Evolutionary conservation across 2,888 invertebrate genomes (phyloP), one percentile per base, ranked within the genome.

Genomic region (Ochlodes sylvanus): DNA sequence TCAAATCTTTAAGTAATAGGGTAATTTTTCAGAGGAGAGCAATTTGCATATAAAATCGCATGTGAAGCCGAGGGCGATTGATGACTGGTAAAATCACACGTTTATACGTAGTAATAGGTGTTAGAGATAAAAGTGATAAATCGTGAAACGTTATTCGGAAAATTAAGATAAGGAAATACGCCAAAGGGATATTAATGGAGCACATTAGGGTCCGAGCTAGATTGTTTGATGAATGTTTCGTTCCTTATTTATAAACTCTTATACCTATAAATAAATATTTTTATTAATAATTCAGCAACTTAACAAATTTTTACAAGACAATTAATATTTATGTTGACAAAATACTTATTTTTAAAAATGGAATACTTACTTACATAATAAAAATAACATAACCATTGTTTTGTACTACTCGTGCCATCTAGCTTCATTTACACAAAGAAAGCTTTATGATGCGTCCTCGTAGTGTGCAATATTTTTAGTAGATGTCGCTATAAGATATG

Each of bases 1-100:
- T 77, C 81, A 84, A 87, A 88, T 90, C 86, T 88, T 86, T 82
- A 89, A 74, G 83, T 87, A 90, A 92, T 92, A 79, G 87, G 84
- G 83, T 80, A 81, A 91, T 92, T 91, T 92, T 80, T 92, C 89
- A 89, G 79, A 72, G 77, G 72, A 77, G 76, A 82, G 80, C 84
- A 83, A 82, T 88, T 87, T 90, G 90, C 92, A 90, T 92, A 86
- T 90, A 86, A 85, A 87, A 86, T 87, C 85, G 79, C 78, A 82
- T 80, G 79, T 79, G 78, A 73, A 71, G 77, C 83, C 82, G 80
- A 77, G 81, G 85, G 87, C 85, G 84, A 84, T 79, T 81, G 84
- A 79, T 81, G 82, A 78, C 79, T 81, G 77, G 62, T 70, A 67
- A 69, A 72, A 55, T 58, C 73, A 74, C 69, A 70, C 62, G 64